Percentiles rank a stretch among this genome's conserved stretches.
Conservation (phyloP, 2,888 invertebrate species). For the Diadegma fenestrale region DNA sequence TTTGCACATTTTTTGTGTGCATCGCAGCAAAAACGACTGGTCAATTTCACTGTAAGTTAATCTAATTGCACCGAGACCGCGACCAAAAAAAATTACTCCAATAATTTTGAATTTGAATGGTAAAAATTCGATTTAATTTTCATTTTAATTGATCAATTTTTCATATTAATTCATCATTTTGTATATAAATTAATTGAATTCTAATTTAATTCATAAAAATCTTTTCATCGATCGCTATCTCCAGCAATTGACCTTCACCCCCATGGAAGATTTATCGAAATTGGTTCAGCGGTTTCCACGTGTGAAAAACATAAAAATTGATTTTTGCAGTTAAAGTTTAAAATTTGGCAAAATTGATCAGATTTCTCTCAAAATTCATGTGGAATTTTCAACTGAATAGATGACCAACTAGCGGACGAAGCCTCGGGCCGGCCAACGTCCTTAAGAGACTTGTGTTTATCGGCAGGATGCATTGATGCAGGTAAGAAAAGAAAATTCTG, state of each 20-base stretch:
- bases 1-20: background rate
- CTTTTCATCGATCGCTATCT: too few species aligned
- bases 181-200: too few species aligned
- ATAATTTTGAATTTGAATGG: background rate
- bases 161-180: too few species aligned
- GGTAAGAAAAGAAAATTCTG: background rate
- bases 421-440: background rate
- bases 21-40: background rate
- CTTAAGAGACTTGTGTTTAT: background rate
- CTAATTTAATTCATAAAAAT: too few species aligned
- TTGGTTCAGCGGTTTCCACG: too few species aligned
- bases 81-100: background rate
- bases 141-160: too few species aligned
- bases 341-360: background rate
- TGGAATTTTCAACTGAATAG: background rate
- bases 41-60: background rate
- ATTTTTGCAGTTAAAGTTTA: background rate
- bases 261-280: too few species aligned
- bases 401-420: background rate
- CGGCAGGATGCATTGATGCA: background rate
- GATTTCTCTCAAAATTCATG: background rate
- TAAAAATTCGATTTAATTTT: too few species aligned
- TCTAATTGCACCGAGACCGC: too few species aligned
- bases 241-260: too few species aligned
- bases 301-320: too few species aligned